A percentile compares a stretch with the other conserved stretches of the same genome.
phyloP scores from a whole-genome alignment of 1,140 invertebrate genomes.

The Thalassaphorura encarpata region DNA sequence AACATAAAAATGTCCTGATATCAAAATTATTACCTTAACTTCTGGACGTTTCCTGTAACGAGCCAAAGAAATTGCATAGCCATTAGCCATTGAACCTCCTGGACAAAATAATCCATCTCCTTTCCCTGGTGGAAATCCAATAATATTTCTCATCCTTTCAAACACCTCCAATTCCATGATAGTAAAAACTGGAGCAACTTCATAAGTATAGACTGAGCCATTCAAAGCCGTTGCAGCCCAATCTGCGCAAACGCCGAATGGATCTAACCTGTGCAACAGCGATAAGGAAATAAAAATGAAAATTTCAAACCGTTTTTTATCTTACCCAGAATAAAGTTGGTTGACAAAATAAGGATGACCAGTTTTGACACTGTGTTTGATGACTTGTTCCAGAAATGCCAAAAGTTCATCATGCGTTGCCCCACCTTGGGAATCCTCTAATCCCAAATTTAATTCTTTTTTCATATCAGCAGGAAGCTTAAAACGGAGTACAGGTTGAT shows the following conservation, averaged over 20 bases:
- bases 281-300: background rate
- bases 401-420: slow-evolving; percentile 55
- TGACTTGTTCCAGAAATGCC: slow-evolving; percentile 52
- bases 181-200: slow-evolving; percentile 80
- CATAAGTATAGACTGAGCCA: slow-evolving; percentile 79
- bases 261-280: slow-evolving; percentile 54
- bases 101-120: slow-evolving; percentile 72
- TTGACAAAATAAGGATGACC: slow-evolving; percentile 79
- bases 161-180: slow-evolving; percentile 72
- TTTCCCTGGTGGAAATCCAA: slow-evolving; percentile 67
- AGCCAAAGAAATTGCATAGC: slow-evolving; percentile 86
- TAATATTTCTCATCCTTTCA: slow-evolving; percentile 66
- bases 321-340: slow-evolving; percentile 59
- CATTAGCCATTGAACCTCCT: slow-evolving; percentile 89
- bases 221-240: slow-evolving; percentile 78
- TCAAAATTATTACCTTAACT: slow-evolving; percentile 51
- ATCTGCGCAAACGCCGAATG: slow-evolving; percentile 70
- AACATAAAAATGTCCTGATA: background rate
- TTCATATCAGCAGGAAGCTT: slow-evolving; percentile 54
- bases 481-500: slow-evolving; percentile 59
- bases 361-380: slow-evolving; percentile 73
- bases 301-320: background rate
- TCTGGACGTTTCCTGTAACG: slow-evolving; percentile 64
- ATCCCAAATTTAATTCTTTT: slow-evolving; percentile 52
- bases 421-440: slow-evolving; percentile 45